Percentiles rank a stretch among this genome's conserved stretches.
Evolutionary conservation across 2,113 vertebrate genomes (phyloP).

Genomic region (Cephalopterus ornatus): DNA sequence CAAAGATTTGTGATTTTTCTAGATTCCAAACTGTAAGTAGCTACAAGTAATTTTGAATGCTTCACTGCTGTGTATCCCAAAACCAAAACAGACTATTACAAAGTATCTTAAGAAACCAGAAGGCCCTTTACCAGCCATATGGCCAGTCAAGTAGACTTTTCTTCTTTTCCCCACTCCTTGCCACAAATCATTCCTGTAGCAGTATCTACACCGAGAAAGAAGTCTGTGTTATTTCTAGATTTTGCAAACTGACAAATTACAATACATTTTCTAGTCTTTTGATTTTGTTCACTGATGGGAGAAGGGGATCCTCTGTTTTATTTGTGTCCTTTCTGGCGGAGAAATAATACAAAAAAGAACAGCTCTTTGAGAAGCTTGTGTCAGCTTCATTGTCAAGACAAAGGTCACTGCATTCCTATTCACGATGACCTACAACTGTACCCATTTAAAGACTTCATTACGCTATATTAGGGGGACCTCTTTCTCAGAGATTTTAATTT

Average conservation of each 20-base stretch:
- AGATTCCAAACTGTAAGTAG: not conserved
- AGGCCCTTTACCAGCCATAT: not conserved
- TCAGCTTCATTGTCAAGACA: slow-evolving; percentile 46
- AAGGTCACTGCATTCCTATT: slow-evolving; percentile 63
- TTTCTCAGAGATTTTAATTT: slow-evolving; percentile 48
- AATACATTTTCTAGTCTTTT: slow-evolving; percentile 32
- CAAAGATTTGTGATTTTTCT: not conserved
- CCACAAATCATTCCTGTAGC: not conserved
- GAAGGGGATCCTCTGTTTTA: slow-evolving; percentile 9
- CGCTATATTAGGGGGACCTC: slow-evolving; percentile 44
- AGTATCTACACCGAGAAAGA: not conserved
- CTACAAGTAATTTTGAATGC: not conserved
- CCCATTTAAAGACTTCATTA: slow-evolving; percentile 59
- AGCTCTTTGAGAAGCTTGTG: slow-evolving; percentile 39
- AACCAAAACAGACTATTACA: not conserved
- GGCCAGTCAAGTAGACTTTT: not conserved
- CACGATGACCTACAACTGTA: slow-evolving; percentile 55
- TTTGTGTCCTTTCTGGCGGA: slow-evolving; percentile 10
- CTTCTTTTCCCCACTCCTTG: not conserved
- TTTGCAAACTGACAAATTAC: slow-evolving; percentile 8
- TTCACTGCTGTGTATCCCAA: not conserved
- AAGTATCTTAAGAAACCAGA: not conserved
- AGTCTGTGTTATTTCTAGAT: not conserved
- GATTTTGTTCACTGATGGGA: slow-evolving; percentile 54
- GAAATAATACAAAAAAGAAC: slow-evolving; percentile 15